Evolutionary conservation across 2,113 vertebrate species (phyloP), one percentile per base, ranked within the genome.

Genomic region (Atherinomorus stipes): DNA sequence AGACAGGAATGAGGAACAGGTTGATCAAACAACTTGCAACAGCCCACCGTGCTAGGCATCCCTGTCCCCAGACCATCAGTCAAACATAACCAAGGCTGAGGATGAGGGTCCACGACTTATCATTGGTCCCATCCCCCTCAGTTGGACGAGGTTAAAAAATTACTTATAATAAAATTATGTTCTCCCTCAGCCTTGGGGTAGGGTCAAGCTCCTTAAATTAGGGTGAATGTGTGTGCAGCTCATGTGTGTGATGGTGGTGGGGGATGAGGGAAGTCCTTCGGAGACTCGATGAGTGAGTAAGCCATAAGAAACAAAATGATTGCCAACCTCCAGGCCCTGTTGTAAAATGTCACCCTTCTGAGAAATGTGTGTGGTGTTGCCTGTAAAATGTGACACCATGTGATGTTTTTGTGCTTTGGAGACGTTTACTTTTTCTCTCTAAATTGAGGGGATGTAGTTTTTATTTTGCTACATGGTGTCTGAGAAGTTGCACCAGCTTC

Each of bases 271-370:
- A n/a, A 13, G 58, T 11, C 26, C 22, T 51, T 64, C 37, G 6
- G 57, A 64, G 54, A 63, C 26, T 3, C 21, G 72, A 52, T 40
- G 77, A 72, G 57, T 31, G 66, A 82, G 75, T 37, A 49, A 70
- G 52, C 47, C 52, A 64, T 45, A 52, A 81, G 63, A 62, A 85
- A 71, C 25, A 37, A 85, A n/a, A 77, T 70, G 79, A 78, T 77
- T 79, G 71, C 72, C 38, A 61, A 11, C 56, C 85, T 72, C 73
- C 62, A 66, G 74, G 83, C 70, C 0, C 47, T 28, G 76, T 15
- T 85, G 74, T 81, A 72, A 86, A 86, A 85, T 81, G 84, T 80
- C 84, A 85, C 26, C 60, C 23, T 38, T 59, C 16, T 65, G 74
- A 89, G 61, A 78, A 81, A 74, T 50, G 23, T 70, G 7, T 44